Evolutionary conservation across 2,797 vertebrate genomes (phyloP), one percentile per base, ranked within the genome.

Genomic region (Erpetoichthys calabaricus): DNA sequence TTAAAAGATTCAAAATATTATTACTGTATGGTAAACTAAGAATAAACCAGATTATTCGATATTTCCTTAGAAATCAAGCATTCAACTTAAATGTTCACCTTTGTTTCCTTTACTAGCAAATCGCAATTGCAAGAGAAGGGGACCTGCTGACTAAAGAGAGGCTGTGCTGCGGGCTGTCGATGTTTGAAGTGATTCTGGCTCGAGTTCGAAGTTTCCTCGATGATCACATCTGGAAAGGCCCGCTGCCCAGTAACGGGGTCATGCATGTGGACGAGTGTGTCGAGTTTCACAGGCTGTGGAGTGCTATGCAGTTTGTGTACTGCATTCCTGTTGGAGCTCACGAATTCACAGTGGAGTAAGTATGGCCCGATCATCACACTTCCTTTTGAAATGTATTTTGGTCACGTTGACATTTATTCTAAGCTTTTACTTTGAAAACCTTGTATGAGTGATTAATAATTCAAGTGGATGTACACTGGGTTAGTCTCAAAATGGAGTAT

Each of bases 271-370:
- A 99, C 0, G 96, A 99, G 72, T 99, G 96, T 0, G 93, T 97
- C 67, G 94, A 99, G 73, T 98, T 99, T 67, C 96, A 99, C 68
- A 82, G 96, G 1, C 89, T 99, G 43, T 98, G 95, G 96, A 98
- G 96, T 0, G 96, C 95, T n/a, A 99, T 99, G 96, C 96, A 99
- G 79, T 99, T 99, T 0, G 96, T 99, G 5, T 99, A 99, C 80
- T 99, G 96, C 80, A 99, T 99, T 75, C 96, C 96, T 0, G 96
- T 99, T 66, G 96, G 96, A 58, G 83, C 93, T 0, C 91, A 99
- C 0, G 96, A 99, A 75, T 99, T 98, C 78, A 99, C 96, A 0
- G 93, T 98, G 58, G 96, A 99, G 96, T 98, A 80, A 71, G 94
- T 90, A 54, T 61, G 1, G 44, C 49, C 47, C 3, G 4, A 44